These are phyloP conservation scores for Nansenia antarctica DNA, from an alignment of 2,113 vertebrate genomes.

Conservation along the genomic window DNA sequence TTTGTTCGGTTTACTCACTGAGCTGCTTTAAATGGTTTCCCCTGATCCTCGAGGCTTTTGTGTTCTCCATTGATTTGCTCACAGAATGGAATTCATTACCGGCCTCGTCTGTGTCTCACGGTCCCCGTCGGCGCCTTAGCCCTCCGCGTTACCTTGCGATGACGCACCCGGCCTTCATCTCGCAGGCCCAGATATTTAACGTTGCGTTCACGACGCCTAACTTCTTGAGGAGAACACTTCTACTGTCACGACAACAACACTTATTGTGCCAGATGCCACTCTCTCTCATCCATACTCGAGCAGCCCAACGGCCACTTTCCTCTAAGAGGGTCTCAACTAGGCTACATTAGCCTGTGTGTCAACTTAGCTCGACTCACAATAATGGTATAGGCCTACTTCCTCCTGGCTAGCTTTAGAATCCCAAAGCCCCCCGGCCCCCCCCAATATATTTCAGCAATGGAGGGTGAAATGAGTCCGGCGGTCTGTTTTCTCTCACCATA, in stretches of 20 bases:
- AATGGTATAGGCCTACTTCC: conserved; percentile 13
- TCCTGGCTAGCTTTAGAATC: conserved; percentile 24
- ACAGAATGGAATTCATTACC: too few relatives aligned
- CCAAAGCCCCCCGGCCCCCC: conserved; percentile 21
- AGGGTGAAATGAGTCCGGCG: conserved; percentile 46
- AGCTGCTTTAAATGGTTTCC: not conserved
- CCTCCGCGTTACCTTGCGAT: too few relatives aligned
- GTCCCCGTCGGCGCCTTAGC: too few relatives aligned
- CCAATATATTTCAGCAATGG: conserved; percentile 11
- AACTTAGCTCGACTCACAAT: conserved; percentile 32
- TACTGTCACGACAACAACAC: too few relatives aligned
- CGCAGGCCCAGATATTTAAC: too few relatives aligned
- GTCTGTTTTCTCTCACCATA: conserved; percentile 21
- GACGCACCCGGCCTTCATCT: too few relatives aligned
- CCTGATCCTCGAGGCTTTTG: not conserved
- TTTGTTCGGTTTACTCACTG: not conserved
- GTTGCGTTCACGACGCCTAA: too few relatives aligned
- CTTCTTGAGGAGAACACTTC: too few relatives aligned
- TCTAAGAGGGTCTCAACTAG: not conserved
- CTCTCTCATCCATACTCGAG: not conserved
- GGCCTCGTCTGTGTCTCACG: too few relatives aligned
- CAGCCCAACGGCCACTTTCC: not conserved
- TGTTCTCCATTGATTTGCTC: too few relatives aligned
- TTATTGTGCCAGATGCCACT: not conserved
- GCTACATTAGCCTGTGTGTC: too few relatives aligned